Evolutionary conservation across 1,140 invertebrate species (phyloP), one percentile per base, ranked within the genome.

Genomic region (Drosophila sucinea): DNA sequence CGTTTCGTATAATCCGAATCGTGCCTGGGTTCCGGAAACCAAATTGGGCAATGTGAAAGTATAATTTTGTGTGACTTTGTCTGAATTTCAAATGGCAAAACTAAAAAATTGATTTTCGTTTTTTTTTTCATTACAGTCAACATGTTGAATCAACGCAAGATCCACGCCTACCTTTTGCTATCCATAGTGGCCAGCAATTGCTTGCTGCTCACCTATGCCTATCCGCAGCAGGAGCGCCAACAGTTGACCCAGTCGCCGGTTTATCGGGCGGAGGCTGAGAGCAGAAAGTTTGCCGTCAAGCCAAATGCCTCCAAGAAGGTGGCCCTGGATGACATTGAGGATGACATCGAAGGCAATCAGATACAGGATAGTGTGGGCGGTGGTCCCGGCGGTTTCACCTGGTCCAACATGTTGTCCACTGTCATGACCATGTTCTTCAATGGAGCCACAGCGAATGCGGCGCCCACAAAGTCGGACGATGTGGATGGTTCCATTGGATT

Each of bases 281-380:
- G 58, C 27, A 77, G 96, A 58, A 97, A 97, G 93, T 97, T 96
- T 89, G 96, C 96, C 0, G 96, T 97, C 85, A 97, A 97, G 92
- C 96, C 96, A 5, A 97, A 97, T 84, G 95, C 96, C 2, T 94
- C 96, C 81, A 97, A 97, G 92, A 97, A 97, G 93, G 96, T 97
- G 1, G 95, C 95, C 0, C 85, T 96, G 2, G 96, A 97, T 87
- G 96, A 97, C 84, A 92, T 97, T 60, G 96, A 97, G 72, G 93
- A 93, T 41, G 96, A 97, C 76, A 94, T 96, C 68, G 94, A 95
- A 81, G 96, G 94, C 44, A 97, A 97, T 92, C 95, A 95, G 70
- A 96, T 97, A 81, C 94, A 94, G 67, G 96, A 95, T 65, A 89
- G 93, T 85, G 94, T 94, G 73, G 79, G 83, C n/a, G 82, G 83